Evolutionary conservation across 2,797 vertebrate species (phyloP).

Genomic region (Etheostoma nigrum): DNA sequence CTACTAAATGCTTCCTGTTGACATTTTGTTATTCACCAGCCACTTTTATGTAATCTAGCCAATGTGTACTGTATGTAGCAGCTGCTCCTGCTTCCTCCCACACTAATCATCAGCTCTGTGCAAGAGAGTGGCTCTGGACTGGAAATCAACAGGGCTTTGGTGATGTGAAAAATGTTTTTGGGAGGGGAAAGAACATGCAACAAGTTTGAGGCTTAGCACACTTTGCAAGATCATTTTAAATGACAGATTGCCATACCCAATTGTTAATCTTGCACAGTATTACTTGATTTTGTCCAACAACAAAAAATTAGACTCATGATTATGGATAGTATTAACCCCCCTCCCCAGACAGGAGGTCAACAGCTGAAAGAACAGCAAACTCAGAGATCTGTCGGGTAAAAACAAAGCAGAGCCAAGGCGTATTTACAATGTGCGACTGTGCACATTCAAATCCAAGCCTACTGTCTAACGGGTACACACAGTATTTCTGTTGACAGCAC

Average conservation of each 20-base stretch:
- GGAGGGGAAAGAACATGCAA: constrained; percentile 7
- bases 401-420: constrained; percentile 4
- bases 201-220: constrained; percentile 40
- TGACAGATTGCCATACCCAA: constrained; percentile 1
- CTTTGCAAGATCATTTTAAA: constrained; percentile 35
- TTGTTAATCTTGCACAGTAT: constrained; percentile 20
- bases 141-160: constrained; percentile 49
- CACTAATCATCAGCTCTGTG: constrained; percentile 71
- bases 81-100: constrained; percentile 65
- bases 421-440: constrained; percentile 49
- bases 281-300: neutral
- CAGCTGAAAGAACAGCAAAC: constrained; percentile 35
- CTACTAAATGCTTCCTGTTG: constrained; percentile 85
- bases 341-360: constrained; percentile 8
- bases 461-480: constrained; percentile 22
- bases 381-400: constrained; percentile 29
- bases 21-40: constrained; percentile 84
- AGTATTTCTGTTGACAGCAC: constrained; percentile 46
- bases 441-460: constrained; percentile 43
- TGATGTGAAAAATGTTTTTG: constrained; percentile 19
- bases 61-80: constrained; percentile 78
- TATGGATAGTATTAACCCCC: neutral
- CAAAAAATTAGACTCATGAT: constrained; percentile 17
- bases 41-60: constrained; percentile 78
- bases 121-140: constrained; percentile 47